Evolutionary conservation across 1,140 invertebrate genomes (phyloP).

Genomic region (Sipha flava): DNA sequence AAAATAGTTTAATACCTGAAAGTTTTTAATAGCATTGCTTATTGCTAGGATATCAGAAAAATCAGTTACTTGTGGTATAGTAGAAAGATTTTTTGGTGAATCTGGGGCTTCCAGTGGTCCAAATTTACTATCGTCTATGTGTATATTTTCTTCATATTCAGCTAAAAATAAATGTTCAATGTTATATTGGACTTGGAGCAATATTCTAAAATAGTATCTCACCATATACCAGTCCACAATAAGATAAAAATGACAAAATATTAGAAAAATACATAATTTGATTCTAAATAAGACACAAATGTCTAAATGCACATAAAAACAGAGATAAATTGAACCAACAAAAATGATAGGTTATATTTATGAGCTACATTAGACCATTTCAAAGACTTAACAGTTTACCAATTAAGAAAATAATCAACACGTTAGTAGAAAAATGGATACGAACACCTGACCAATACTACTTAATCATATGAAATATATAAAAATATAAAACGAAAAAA

Average conservation of each 20-base stretch:
- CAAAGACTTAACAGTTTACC: too few species aligned
- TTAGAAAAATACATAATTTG: neutral
- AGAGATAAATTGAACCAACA: too few species aligned
- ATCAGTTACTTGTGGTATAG: neutral
- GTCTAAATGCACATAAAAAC: too few species aligned
- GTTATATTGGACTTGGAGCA: neutral
- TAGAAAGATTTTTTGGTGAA: neutral
- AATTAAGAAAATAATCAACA: too few species aligned
- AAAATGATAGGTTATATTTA: too few species aligned
- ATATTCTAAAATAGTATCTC: neutral
- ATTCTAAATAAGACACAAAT: neutral
- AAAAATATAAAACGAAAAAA: too few species aligned
- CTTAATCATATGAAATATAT: too few species aligned
- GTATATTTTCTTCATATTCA: conserved; percentile 7
- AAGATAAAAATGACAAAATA: neutral
- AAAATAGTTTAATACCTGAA: conserved; percentile 6
- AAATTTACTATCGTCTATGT: conserved; percentile 24
- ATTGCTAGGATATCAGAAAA: conserved; percentile 2
- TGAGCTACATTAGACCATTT: too few species aligned
- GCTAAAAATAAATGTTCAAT: neutral
- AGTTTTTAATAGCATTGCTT: conserved; percentile 18
- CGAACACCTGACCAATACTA: too few species aligned
- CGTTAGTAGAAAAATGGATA: too few species aligned
- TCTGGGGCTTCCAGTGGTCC: conserved; percentile 4
- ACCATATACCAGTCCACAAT: neutral